Evolutionary conservation across 1,140 invertebrate genomes (phyloP), one percentile per base, ranked within the genome.

Genomic region (Pogonus chalceus): DNA sequence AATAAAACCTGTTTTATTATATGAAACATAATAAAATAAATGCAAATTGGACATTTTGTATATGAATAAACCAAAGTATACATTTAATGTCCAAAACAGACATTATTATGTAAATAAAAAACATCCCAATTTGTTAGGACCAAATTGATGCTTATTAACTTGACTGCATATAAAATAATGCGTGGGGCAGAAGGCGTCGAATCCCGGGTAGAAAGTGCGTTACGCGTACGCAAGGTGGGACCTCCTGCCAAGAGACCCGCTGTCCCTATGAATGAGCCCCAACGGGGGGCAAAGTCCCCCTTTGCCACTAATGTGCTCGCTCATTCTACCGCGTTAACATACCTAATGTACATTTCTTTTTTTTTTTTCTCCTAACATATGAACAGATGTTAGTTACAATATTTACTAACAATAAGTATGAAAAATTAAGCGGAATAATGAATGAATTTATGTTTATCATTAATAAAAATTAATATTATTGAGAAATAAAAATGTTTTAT

Each of bases 361-460:
- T 43, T 12, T 43, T 10, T 7, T 4, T 31, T 7, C 26, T 14
- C 4, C 14, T 43, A 43, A 43, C 7, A 43, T 10, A 43, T 43
- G 37, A 43, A 43, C 37, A 43, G 37, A 43, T 43, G 37, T 43
- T 43, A 16, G 4, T 4, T 43, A 43, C 37, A 43, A 43, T 43
- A 43, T 43, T 43, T 43, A 43, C 37, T 43, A 43, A 43, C n/a
- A n/a, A n/a, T n/a, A n/a, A n/a, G n/a, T n/a, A n/a, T n/a, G n/a
- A n/a, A n/a, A n/a, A n/a, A n/a, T n/a, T n/a, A n/a, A n/a, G n/a
- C n/a, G n/a, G n/a, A n/a, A n/a, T n/a, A n/a, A n/a, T n/a, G n/a
- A n/a, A n/a, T n/a, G n/a, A n/a, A n/a, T n/a, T n/a, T n/a, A n/a
- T n/a, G n/a, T n/a, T n/a, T n/a, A n/a, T n/a, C n/a, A n/a, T n/a